Conservation (phyloP, 2,113 vertebrate species). For the Fulica atra region DNA sequence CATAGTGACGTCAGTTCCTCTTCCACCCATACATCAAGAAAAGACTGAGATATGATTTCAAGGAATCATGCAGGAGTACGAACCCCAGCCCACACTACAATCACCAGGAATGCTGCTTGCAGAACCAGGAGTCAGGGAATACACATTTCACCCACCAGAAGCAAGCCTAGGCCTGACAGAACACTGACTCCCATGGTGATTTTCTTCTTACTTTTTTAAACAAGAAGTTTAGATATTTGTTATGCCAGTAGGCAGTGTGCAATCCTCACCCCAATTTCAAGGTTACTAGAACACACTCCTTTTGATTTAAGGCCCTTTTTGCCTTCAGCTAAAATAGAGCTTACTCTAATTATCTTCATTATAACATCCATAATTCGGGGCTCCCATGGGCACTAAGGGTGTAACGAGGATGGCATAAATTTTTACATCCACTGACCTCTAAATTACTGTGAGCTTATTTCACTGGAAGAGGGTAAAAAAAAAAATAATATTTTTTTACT, state of each 20-base stretch:
- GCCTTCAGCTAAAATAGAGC: conserved; percentile 51
- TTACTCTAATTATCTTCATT: conserved; percentile 63
- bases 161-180: not conserved
- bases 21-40: not conserved
- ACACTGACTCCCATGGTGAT: not conserved
- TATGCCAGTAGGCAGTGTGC: not conserved
- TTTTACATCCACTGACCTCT: conserved; percentile 24
- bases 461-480: not conserved
- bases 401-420: conserved; percentile 11
- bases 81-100: not conserved
- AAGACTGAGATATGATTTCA: not conserved
- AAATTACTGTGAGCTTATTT: not conserved
- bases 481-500: not conserved
- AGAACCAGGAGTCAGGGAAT: not conserved
- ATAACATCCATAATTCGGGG: not conserved
- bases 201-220: not conserved
- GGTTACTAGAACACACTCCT: conserved; percentile 49
- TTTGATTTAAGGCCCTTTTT: conserved; percentile 59
- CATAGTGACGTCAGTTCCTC: not conserved
- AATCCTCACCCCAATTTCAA: conserved; percentile 61
- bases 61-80: not conserved
- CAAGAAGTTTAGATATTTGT: not conserved
- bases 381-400: conserved; percentile 22
- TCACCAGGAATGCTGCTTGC: not conserved
- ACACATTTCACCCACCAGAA: not conserved